A percentile compares a stretch with the other conserved stretches of the same genome.
These are phyloP conservation scores for Pteropus alecto DNA, from an alignment of 2,113 vertebrate species.

Conservation along the genomic window DNA sequence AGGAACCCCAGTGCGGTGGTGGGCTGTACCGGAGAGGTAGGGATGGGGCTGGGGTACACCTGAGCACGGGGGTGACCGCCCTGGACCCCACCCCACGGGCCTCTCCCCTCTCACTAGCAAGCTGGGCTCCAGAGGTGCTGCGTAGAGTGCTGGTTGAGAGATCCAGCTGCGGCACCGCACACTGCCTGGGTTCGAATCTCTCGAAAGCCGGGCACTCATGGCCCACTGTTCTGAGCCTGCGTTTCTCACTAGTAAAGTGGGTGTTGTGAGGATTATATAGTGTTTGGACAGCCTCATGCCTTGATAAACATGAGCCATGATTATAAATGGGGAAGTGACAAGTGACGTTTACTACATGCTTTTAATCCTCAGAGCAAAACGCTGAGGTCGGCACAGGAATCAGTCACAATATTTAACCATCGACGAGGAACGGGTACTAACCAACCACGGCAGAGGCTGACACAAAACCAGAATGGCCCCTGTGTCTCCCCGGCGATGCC, in stretches of 20 bases:
- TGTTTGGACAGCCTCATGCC: background rate
- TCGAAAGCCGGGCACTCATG: rapidly evolving
- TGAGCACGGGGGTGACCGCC: background rate
- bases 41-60: background rate
- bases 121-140: background rate
- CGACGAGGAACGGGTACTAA: rapidly evolving
- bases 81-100: background rate
- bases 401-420: rapidly evolving
- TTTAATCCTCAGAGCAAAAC: background rate
- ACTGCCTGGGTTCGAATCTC: background rate
- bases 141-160: background rate
- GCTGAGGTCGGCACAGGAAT: background rate
- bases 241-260: background rate
- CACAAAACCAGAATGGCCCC: background rate
- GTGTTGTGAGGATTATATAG: rapidly evolving
- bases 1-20: background rate
- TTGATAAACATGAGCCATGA: too few species aligned
- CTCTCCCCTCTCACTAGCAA: background rate
- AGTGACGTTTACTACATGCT: rapidly evolving
- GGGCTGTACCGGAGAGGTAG: rapidly evolving
- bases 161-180: too few species aligned
- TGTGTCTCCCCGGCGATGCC: rapidly evolving
- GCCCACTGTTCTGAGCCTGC: background rate
- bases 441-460: background rate
- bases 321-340: rapidly evolving